phyloP scores from a whole-genome alignment of 1,140 invertebrate genomes.

The Neodiprion fabricii region DNA sequence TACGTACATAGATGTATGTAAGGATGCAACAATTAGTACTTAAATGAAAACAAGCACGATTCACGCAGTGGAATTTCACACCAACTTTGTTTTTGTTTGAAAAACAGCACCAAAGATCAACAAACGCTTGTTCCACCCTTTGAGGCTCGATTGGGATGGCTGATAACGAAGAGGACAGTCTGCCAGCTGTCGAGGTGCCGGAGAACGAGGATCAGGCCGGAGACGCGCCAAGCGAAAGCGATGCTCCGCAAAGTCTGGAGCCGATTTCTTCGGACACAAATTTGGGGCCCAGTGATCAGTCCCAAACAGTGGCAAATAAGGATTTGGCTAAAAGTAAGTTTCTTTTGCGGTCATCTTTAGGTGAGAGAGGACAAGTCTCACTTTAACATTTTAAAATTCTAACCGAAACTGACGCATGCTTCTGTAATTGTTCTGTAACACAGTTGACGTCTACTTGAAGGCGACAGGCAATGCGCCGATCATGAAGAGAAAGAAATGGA shows the following conservation, averaged over 20 bases:
- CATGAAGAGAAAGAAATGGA: slow-evolving; percentile 96
- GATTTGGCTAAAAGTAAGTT: slow-evolving; percentile 30
- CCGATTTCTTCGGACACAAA: slow-evolving; percentile 24
- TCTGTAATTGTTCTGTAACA: slow-evolving; percentile 41
- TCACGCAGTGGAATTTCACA: no score
- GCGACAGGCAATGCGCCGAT: slow-evolving; percentile 96
- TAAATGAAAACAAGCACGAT: no score
- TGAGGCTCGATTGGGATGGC: slow-evolving; percentile 17
- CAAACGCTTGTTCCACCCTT: no score
- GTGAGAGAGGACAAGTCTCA: slow-evolving; percentile 26
- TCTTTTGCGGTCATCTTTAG: neutral
- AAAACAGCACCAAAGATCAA: no score
- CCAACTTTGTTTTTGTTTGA: no score
- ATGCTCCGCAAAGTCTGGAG: slow-evolving; percentile 34
- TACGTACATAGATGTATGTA: no score
- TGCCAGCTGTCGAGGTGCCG: neutral
- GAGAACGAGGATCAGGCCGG: slow-evolving; percentile 32
- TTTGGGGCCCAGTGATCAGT: slow-evolving; percentile 21
- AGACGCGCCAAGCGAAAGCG: slow-evolving; percentile 32
- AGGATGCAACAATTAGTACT: no score
- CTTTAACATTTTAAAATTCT: slow-evolving; percentile 2
- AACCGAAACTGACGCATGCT: neutral
- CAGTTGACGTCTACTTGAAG: slow-evolving; percentile 93
- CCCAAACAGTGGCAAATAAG: slow-evolving; percentile 26
- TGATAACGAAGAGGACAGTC: slow-evolving; percentile 25